These are phyloP conservation scores for Trachelus iudaicus DNA, from an alignment of 2,888 invertebrate genomes.

Conservation along the genomic window DNA sequence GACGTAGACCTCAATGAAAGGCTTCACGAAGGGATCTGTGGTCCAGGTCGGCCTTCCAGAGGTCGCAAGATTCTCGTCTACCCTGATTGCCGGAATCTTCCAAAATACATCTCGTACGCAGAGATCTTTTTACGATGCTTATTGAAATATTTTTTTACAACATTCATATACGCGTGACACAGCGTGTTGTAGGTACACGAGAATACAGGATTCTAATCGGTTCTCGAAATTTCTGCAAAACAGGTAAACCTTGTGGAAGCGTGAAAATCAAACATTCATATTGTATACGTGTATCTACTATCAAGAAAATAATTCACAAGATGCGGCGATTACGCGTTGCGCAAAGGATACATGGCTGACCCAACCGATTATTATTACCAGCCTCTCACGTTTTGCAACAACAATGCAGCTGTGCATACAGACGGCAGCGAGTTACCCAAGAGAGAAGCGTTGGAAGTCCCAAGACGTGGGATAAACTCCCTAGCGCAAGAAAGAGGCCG, in stretches of 20 bases:
- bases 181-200: not conserved
- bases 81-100: not conserved
- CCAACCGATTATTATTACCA: constrained; percentile 25
- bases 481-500: constrained; percentile 9
- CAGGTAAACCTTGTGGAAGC: not conserved
- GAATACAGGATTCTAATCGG: not conserved
- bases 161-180: not conserved
- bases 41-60: not conserved
- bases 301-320: not conserved
- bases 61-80: not conserved
- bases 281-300: not conserved
- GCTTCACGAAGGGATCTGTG: not conserved
- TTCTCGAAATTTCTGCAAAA: not conserved
- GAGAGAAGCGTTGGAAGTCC: constrained; percentile 30
- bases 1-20: not conserved
- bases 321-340: not conserved
- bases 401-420: constrained; percentile 46
- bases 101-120: not conserved
- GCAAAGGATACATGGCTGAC: not conserved
- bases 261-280: not conserved
- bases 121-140: not conserved
- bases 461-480: constrained; percentile 40
- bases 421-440: constrained; percentile 38
- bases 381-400: constrained; percentile 46
- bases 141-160: not conserved